Conservation (phyloP, 1,140 invertebrate species). For the Temnothorax curvispinosus region DNA sequence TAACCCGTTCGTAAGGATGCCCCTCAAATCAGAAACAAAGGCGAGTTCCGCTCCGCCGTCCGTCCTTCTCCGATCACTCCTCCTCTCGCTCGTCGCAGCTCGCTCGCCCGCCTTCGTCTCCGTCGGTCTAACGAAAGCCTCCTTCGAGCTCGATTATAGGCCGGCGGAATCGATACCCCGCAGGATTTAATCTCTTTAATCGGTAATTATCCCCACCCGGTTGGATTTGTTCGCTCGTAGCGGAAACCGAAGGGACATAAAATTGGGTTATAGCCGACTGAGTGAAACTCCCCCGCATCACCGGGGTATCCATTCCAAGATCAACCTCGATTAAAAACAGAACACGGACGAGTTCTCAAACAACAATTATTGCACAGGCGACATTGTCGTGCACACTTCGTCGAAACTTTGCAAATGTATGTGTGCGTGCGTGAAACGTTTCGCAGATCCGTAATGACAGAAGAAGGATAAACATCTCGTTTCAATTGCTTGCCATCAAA, state of each 20-base stretch:
- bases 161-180: slow-evolving; percentile 76
- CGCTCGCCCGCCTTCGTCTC: slow-evolving; percentile 2
- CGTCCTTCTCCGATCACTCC: slow-evolving; percentile 33
- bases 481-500: not conserved
- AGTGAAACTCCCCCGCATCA: slow-evolving; percentile 37
- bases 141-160: slow-evolving; percentile 73
- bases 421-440: not conserved
- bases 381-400: not conserved
- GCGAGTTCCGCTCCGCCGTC: slow-evolving; percentile 64
- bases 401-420: not conserved
- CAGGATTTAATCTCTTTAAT: slow-evolving; percentile 80
- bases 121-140: slow-evolving; percentile 57
- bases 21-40: slow-evolving; percentile 81
- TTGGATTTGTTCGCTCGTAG: slow-evolving; percentile 45
- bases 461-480: not conserved
- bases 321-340: slow-evolving; percentile 64
- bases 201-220: slow-evolving; percentile 77
- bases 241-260: slow-evolving; percentile 70
- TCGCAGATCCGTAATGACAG: not conserved
- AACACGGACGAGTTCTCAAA: slow-evolving; percentile 24
- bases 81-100: not conserved
- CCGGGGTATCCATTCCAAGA: slow-evolving; percentile 31
- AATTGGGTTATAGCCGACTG: slow-evolving; percentile 75
- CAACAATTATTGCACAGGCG: not conserved
- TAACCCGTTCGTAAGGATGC: slow-evolving; percentile 81